These are phyloP conservation scores for Toxotes chatareus DNA, from an alignment of 2,113 vertebrate species.

Conservation along the genomic window DNA sequence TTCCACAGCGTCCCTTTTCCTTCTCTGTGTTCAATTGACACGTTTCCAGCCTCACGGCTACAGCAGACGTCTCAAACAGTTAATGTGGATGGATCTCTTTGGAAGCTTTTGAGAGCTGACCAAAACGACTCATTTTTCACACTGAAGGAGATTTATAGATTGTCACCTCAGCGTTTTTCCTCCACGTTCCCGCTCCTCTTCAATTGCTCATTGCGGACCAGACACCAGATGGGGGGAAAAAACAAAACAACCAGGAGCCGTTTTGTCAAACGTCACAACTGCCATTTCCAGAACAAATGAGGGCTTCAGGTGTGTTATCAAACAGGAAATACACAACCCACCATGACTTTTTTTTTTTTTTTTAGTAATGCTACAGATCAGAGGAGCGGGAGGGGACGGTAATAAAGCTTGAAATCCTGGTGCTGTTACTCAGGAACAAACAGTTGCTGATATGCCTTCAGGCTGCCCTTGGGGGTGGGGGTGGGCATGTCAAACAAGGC, in stretches of 20 bases:
- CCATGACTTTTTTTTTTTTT: conserved; percentile 13
- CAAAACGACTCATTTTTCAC: conserved; percentile 66
- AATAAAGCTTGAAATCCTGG: conserved; percentile 36
- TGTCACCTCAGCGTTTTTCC: conserved; percentile 86
- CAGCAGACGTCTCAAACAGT: conserved; percentile 18
- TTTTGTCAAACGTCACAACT: conserved; percentile 86
- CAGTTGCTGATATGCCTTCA: conserved; percentile 40
- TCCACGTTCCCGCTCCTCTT: conserved; percentile 25
- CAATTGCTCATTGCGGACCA: conserved; percentile 53
- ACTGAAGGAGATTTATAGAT: conserved; percentile 86
- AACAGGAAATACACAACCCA: conserved; percentile 50
- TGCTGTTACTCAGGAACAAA: conserved; percentile 40
- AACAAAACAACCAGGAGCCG: conserved; percentile 84
- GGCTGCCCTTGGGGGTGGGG: conserved; percentile 19
- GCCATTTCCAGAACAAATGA: conserved; percentile 68
- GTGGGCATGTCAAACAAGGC: conserved; percentile 35
- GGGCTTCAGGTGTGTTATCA: conserved; percentile 68
- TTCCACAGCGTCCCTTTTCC: not conserved
- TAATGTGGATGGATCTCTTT: conserved; percentile 61
- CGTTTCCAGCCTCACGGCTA: not conserved
- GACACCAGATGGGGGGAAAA: conserved; percentile 90
- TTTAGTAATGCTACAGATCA: conserved; percentile 33
- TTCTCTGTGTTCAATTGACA: not conserved
- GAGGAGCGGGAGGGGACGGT: conserved; percentile 10
- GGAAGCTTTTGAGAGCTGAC: conserved; percentile 52